phyloP scores from a whole-genome alignment of 1,140 invertebrate species.

The Rhynchophorus ferrugineus region DNA sequence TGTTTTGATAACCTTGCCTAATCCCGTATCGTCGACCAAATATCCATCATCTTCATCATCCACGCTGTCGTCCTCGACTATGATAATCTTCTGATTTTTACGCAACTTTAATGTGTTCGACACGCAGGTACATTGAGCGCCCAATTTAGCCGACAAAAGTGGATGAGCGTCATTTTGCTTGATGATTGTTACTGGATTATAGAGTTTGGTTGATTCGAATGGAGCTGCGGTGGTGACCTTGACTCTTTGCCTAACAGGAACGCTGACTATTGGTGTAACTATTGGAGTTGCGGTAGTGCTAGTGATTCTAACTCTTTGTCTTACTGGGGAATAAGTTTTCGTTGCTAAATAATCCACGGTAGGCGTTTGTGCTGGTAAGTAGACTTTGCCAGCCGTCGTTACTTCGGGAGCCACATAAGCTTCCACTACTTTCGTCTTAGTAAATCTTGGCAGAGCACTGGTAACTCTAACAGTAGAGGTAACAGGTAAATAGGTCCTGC shows the following conservation, averaged over 20 bases:
- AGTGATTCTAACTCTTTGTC: conserved; percentile 13
- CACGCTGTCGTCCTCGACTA: conserved; percentile 26
- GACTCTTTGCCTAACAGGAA: conserved; percentile 24
- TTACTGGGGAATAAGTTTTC: conserved; percentile 17
- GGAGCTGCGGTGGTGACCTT: conserved; percentile 16
- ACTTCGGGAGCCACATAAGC: conserved; percentile 6
- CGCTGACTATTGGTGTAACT: conserved; percentile 23
- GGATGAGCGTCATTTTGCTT: conserved; percentile 43
- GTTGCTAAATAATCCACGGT: conserved; percentile 25
- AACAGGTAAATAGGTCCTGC: conserved; percentile 11
- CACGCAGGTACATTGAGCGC: conserved; percentile 65
- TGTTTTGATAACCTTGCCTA: conserved; percentile 21
- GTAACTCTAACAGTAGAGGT: conserved; percentile 12
- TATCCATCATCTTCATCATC: conserved; percentile 32
- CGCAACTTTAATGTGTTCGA: conserved; percentile 52
- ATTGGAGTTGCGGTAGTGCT: conserved; percentile 26
- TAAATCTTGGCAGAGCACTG: not conserved
- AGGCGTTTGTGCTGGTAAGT: conserved; percentile 10
- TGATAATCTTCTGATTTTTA: conserved; percentile 36
- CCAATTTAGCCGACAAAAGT: conserved; percentile 58
- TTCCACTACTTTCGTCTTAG: conserved; percentile 6
- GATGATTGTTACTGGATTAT: conserved; percentile 28
- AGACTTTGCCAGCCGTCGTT: conserved; percentile 4
- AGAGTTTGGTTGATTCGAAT: conserved; percentile 19
- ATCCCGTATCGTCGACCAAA: conserved; percentile 36